Conservation (phyloP, 2,888 invertebrate genomes). For the Caenorhabditis japonica region DNA sequence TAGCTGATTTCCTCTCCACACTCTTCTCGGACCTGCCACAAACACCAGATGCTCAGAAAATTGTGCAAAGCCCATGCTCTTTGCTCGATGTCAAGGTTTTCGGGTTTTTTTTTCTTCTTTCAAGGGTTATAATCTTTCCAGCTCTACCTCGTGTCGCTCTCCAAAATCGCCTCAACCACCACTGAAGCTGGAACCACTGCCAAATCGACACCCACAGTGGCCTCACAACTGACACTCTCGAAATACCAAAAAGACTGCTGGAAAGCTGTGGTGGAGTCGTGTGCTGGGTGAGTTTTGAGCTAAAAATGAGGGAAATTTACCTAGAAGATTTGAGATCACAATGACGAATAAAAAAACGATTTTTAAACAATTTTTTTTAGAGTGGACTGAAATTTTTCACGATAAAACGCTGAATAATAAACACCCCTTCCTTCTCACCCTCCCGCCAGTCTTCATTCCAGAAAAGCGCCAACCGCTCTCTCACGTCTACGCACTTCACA, state of each 20-base stretch:
- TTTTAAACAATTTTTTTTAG: background rate
- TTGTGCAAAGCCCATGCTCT: constrained; percentile 14
- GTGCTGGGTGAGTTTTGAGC: constrained; percentile 16
- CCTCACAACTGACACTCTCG: constrained; percentile 34
- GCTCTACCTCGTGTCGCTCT: constrained; percentile 37
- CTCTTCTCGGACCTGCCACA: constrained; percentile 23
- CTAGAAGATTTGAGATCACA: background rate
- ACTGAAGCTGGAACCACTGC: constrained; percentile 33
- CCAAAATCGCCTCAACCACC: constrained; percentile 25
- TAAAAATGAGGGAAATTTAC: background rate
- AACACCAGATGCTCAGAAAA: constrained; percentile 5
- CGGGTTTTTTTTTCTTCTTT: background rate
- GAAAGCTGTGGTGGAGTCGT: constrained; percentile 28
- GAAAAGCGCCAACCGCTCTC: constrained; percentile 14
- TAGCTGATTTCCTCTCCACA: background rate
- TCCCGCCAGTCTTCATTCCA: constrained; percentile 10
- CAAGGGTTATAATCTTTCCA: background rate
- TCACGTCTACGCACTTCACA: constrained; percentile 38
- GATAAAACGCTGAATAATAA: background rate
- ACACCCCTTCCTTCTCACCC: too few species aligned
- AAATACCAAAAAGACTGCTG: constrained; percentile 49
- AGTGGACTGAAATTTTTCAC: too few species aligned
- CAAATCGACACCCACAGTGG: constrained; percentile 9
- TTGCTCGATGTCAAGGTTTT: constrained; percentile 35
- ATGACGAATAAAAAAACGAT: background rate